Evolutionary conservation across 2,888 invertebrate species (phyloP), one percentile per base, ranked within the genome.

Genomic region (Ecliptopera silaceata): DNA sequence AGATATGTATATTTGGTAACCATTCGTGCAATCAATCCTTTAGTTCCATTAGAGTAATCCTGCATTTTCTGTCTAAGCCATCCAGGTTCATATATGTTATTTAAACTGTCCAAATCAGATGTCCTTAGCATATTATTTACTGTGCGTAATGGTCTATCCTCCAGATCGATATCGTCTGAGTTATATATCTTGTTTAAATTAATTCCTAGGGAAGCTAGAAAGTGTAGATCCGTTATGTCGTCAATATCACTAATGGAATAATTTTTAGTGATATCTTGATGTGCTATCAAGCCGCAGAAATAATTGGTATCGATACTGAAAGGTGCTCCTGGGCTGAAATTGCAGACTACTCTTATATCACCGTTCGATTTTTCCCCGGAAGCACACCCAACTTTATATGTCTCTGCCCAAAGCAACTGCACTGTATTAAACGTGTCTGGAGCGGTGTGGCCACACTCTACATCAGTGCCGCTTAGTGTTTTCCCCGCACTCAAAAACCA

Each of bases 301-400:
- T 77, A 82, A 59, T 76, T 77, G 0, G 78, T 77, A 1, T 75
- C 64, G 5, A 90, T 54, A 61, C 64, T 67, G 61, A 80, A 90
- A 11, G 84, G 80, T n/a, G 89, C 87, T 15, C 88, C 86, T 8
- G 90, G 90, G 18, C 85, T 69, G 63, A 90, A 91, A 63, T 87
- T 85, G 55, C 90, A 91, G 1, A 86, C 73, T 8, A 89, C 82
- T 71, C 88, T 75, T 17, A 81, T 59, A 61, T 89, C 82, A 18
- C 85, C 86, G 56, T 77, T 76, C 1, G 38, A 12, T 34, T 66
- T 70, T 57, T 62, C 57, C 29, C 79, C 86, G 59, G 76, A 86
- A 10, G 88, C 89, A 69, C 90, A 91, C 43, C 90, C 90, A 13
- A 91, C 75, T 80, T 87, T 86, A 50, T 67, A 69, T 3, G 89